Conservation (phyloP, 2,888 invertebrate genomes). For the Aphidius colemani region DNA sequence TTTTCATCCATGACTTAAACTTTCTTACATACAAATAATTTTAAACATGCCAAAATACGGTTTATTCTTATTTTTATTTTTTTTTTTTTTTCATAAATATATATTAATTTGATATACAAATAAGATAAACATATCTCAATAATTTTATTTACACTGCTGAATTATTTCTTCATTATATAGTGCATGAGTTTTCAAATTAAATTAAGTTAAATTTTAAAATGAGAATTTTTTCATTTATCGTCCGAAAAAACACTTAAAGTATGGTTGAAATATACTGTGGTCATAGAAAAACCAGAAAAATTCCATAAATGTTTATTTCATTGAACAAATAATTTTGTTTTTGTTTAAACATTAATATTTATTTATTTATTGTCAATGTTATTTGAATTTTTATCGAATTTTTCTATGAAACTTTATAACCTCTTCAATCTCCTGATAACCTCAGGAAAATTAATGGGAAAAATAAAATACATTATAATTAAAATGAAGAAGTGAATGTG, state of each 20-base stretch:
- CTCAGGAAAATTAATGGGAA: background rate
- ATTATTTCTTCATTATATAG: background rate
- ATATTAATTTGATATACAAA: background rate
- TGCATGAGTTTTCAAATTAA: too few relatives aligned
- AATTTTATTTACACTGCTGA: background rate
- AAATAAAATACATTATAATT: background rate
- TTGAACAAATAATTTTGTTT: too few relatives aligned
- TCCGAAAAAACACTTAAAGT: too few relatives aligned
- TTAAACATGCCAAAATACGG: background rate
- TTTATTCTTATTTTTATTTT: background rate
- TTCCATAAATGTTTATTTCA: too few relatives aligned
- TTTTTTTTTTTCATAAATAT: background rate
- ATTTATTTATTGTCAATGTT: too few relatives aligned
- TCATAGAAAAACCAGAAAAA: background rate
- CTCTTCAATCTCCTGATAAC: too few relatives aligned
- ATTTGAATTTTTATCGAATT: too few relatives aligned
- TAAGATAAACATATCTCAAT: slow-evolving; percentile 5
- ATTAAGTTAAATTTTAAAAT: too few relatives aligned
- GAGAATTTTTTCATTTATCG: too few relatives aligned
- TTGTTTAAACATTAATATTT: background rate
- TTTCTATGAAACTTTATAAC: too few relatives aligned
- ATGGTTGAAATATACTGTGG: background rate
- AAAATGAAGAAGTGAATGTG: slow-evolving; percentile 12
- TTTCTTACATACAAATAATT: too few relatives aligned
- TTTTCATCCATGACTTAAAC: too few relatives aligned